Base-by-base conservation (phyloP, 1,140 invertebrate species). In the Drosophila miranda region DNA sequence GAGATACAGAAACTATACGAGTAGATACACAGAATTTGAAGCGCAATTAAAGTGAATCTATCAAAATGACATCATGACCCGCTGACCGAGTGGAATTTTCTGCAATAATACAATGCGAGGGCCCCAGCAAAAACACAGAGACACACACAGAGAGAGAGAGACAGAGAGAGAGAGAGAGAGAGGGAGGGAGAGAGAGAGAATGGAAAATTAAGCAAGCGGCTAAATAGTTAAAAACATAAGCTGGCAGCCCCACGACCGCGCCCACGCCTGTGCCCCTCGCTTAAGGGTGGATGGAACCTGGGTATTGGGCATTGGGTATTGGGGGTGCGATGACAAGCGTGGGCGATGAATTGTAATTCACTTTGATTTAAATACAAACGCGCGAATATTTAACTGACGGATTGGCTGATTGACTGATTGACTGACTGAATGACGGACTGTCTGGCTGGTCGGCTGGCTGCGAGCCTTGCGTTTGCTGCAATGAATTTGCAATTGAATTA, bases 401-500 rank as follows among this genome's bases (percentile, higher is more conserved):
- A 23, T 43, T 9, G 21, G 14, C 30, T 30, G 19, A 21, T 4
- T 46, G n/a, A 16, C 9, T 26, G 6, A 30, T 19, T 9, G 21
- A 30, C 30, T 30, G 19, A 21, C 2, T 46, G n/a, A 16, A n/a
- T 26, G 6, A 30, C 19, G 3, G n/a, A 14, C 14, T 16, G 28
- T 3, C 19, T 30, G 14, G 5, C 14, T 26, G 28, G 28, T 28
- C 28, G 46, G n/a, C 23, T 48, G 38, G 38, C 38, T 48, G 42
- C 56, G 51, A 55, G 63, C 48, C 54, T 45, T 51, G 43, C 50
- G 49, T 34, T 68, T 51, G 45, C 53, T 54, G 76, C 80, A 75
- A 86, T 84, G 76, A 86, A 83, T 75, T 83, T 79, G 81, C 80
- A 84, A 86, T 84, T 84, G 81, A 86, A 84, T 86, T 84, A 80